A percentile compares a stretch with the other conserved stretches of the same genome.
These are phyloP conservation scores for Cantharis flavilabris DNA, from an alignment of 2,888 invertebrate species.

Conservation along the genomic window DNA sequence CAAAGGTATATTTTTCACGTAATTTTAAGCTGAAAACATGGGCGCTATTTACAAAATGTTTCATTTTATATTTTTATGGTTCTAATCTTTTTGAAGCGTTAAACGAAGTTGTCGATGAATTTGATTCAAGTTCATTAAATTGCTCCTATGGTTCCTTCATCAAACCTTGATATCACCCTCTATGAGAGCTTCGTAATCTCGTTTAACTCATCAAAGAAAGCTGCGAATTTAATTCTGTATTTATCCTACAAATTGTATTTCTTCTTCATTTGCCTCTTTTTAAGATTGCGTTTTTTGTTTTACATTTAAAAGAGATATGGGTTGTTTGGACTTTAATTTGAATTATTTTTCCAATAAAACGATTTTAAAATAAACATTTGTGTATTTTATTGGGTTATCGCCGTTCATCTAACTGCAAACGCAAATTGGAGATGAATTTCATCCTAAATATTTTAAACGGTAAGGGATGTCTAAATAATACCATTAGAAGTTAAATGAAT, in stretches of 20 bases:
- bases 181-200: conserved; percentile 6
- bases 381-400: background rate
- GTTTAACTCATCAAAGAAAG: conserved; percentile 20
- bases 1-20: background rate
- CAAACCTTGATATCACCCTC: conserved; percentile 4
- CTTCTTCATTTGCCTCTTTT: conserved; percentile 1
- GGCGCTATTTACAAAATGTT: background rate
- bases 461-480: too few species aligned
- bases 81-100: background rate
- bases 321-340: background rate
- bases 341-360: background rate
- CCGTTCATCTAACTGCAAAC: background rate
- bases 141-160: conserved; percentile 15
- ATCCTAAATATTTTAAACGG: too few species aligned
- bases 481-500: too few species aligned
- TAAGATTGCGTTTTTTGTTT: background rate
- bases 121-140: conserved; percentile 26
- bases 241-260: conserved; percentile 9
- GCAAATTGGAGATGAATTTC: background rate
- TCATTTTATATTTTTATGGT: background rate
- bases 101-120: conserved; percentile 18
- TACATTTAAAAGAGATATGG: background rate
- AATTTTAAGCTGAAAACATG: background rate
- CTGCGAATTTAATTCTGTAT: conserved; percentile 13
- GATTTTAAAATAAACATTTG: background rate